Evolutionary conservation across 2,888 invertebrate genomes (phyloP).

Genomic region (Argyra leucocephala): DNA sequence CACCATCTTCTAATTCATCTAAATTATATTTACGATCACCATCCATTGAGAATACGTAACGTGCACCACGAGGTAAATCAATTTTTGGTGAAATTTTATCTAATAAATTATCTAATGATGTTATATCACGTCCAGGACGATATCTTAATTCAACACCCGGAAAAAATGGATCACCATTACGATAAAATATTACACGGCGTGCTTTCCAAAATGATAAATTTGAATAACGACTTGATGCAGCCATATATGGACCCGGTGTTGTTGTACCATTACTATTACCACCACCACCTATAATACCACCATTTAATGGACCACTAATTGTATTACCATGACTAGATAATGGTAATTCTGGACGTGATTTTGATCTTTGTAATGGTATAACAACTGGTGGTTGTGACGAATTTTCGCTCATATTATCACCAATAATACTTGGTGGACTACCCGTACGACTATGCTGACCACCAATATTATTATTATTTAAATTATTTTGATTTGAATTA

Average conservation of each 20-base stretch:
- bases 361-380: constrained; percentile 39
- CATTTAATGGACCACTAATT: constrained; percentile 25
- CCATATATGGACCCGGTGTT: constrained; percentile 29
- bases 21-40: constrained; percentile 74
- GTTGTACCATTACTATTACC: constrained; percentile 4
- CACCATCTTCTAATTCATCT: constrained; percentile 83
- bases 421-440: constrained; percentile 37
- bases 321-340: constrained; percentile 31
- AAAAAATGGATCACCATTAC: constrained; percentile 88
- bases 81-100: constrained; percentile 80
- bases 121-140: constrained; percentile 79
- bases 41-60: constrained; percentile 86
- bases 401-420: constrained; percentile 52
- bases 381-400: constrained; percentile 45
- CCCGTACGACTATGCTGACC: constrained; percentile 26
- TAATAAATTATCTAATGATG: constrained; percentile 72
- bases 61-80: constrained; percentile 78
- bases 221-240: constrained; percentile 56
- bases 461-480: constrained; percentile 12
- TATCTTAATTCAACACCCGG: constrained; percentile 82
- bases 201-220: constrained; percentile 83
- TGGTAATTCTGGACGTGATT: constrained; percentile 40
- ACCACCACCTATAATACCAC: constrained; percentile 19
- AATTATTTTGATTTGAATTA: constrained; percentile 15
- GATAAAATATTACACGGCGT: constrained; percentile 76